phyloP scores from a whole-genome alignment of 2,888 invertebrate species.

The Amiota mariae region DNA sequence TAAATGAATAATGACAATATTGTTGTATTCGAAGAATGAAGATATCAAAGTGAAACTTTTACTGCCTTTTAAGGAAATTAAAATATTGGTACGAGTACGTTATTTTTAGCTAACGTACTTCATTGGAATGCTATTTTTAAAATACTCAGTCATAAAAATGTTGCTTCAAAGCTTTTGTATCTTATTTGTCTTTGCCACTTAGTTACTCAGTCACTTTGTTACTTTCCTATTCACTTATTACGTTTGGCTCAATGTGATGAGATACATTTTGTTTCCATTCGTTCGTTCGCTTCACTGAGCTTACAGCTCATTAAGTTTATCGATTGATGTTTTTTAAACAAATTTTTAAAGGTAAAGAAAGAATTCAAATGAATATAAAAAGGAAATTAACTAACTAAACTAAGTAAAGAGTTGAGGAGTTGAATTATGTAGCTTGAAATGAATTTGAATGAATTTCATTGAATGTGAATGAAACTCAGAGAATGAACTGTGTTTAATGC shows the following conservation, averaged over 20 bases:
- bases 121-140: conserved; percentile 46
- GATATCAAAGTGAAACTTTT: not conserved
- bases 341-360: conserved; percentile 1
- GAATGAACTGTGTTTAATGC: no score
- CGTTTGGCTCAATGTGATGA: not conserved
- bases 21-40: not conserved
- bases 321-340: conserved; percentile 52
- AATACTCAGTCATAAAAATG: not conserved
- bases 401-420: not conserved
- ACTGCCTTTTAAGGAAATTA: no score
- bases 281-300: not conserved
- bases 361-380: not conserved
- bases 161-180: conserved; percentile 29
- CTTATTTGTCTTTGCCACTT: conserved; percentile 6
- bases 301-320: conserved; percentile 60
- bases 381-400: not conserved
- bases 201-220: not conserved
- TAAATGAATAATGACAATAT: no score
- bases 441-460: not conserved
- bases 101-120: conserved; percentile 39
- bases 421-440: not conserved
- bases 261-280: no score
- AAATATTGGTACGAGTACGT: conserved; percentile 2
- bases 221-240: no score
- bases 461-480: not conserved